Evolutionary conservation across 2,797 vertebrate species (phyloP), one percentile per base, ranked within the genome.

Genomic region (Pseudomugil gertrudae): DNA sequence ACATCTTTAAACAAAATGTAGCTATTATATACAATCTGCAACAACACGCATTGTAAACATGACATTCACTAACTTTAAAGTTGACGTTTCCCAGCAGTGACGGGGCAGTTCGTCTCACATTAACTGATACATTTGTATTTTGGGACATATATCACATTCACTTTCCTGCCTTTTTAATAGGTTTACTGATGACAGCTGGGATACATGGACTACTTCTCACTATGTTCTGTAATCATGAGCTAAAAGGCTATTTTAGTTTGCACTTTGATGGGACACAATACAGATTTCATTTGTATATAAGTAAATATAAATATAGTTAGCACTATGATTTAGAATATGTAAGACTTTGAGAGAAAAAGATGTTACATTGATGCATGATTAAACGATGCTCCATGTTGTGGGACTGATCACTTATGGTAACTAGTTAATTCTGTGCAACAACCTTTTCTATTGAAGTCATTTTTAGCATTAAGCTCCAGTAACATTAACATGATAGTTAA

Each of bases 191-290:
- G 5, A 91, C 90, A 90, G 84, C 79, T 85, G 82, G 78, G 78
- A 89, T 84, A 93, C 90, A 93, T 80, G 87, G 85, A 91, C 88
- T 88, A 88, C 85, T 76, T 78, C 78, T 91, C 89, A 92, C 87
- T 88, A 85, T 77, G 88, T 81, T 87, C 91, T 92, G 92, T 94
- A 93, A 92, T 91, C 92, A 92, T 91, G 89, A 91, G 92, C 92
- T 93, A 93, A 94, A 94, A 93, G 93, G 92, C 92, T 89, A 79
- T 62, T 84, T 86, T 79, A 62, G 88, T 84, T 89, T 91, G 88
- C 90, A 91, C 89, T 91, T 89, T 76, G 66, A 86, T 76, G 76
- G 81, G 52, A 80, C 62, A 33, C 26, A 63, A 3, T 66, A 64
- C 66, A 70, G 56, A 81, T 74, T 74, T 27, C 23, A 57, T 66